Evolutionary conservation across 2,888 invertebrate species (phyloP), one percentile per base, ranked within the genome.

Genomic region (Amphiduros pacificus): DNA sequence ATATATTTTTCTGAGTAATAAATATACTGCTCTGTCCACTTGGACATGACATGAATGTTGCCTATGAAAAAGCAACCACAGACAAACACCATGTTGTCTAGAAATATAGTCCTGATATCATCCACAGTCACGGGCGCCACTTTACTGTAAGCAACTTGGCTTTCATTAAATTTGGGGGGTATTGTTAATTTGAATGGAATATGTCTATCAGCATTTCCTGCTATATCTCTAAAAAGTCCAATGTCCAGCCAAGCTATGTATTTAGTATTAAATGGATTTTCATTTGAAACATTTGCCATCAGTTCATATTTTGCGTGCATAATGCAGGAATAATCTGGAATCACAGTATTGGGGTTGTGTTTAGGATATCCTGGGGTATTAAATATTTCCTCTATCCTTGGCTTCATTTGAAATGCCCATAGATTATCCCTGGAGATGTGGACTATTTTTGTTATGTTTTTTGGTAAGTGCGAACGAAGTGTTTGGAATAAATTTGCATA

Each of bases 261-360:
- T 50, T 70, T 68, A 0, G 76, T 78, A 17, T 64, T 58, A 54
- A 71, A 73, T 29, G 70, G 64, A 49, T 73, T 71, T 27, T 71
- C 63, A 28, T 62, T 58, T 1, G 71, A 69, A 4, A 73, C 73
- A 41, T 63, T 68, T 27, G 70, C 62, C 53, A 78, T 64, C 17
- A 77, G 60, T 56, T 78, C 78, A 66, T 74, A 77, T 61, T 78
- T 78, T n/a, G 75, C 74, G 65, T 78, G 75, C 78, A 78, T 78
- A 36, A 71, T 71, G 60, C 74, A 74, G 2, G 76, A 73, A 62
- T 78, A 78, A 11, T 70, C 71, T 5, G 74, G 70, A n/a, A 71
- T 65, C 6, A 76, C 70, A 1, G 77, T 78, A 55, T 78, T 76
- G 20, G 77, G 78, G 17, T 66, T 61, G 59, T 65, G 66, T 20